Evolutionary conservation across 2,888 invertebrate species (phyloP).

Genomic region (Andrena camellia): DNA sequence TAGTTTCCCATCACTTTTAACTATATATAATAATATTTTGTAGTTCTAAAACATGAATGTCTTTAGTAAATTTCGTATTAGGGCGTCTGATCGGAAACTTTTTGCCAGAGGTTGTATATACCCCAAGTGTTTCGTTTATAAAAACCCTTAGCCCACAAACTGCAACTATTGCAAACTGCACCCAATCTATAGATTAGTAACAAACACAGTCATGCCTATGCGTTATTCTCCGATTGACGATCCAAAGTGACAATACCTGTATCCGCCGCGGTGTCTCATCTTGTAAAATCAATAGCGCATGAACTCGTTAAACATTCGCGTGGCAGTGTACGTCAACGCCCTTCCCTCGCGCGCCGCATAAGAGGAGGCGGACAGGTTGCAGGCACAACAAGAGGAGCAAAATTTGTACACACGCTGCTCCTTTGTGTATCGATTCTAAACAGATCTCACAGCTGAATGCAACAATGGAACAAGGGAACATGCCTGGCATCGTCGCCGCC

Average conservation of each 20-base stretch:
- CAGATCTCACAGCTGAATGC: conserved; percentile 40
- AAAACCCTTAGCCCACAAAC: not conserved
- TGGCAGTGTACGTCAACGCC: not conserved
- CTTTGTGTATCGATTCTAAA: conserved; percentile 37
- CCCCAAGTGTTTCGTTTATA: too few relatives aligned
- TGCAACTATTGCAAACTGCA: not conserved
- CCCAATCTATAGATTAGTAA: too few relatives aligned
- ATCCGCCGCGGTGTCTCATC: not conserved
- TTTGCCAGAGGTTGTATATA: too few relatives aligned
- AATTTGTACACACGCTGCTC: conserved; percentile 15
- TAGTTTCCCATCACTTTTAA: too few relatives aligned
- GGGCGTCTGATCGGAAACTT: too few relatives aligned
- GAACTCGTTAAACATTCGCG: conserved; percentile 35
- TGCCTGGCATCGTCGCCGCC: not conserved
- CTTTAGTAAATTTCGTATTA: too few relatives aligned
- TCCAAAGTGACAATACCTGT: not conserved
- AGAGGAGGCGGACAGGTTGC: not conserved
- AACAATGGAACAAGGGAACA: conserved; percentile 27
- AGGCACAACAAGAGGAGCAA: conserved; percentile 17
- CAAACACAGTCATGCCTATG: not conserved
- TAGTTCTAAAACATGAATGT: too few relatives aligned
- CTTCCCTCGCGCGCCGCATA: not conserved
- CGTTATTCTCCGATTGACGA: not conserved
- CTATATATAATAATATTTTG: too few relatives aligned
- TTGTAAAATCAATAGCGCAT: conserved; percentile 38